phyloP scores from a whole-genome alignment of 2,113 vertebrate species.

The Tupaia chinensis region DNA sequence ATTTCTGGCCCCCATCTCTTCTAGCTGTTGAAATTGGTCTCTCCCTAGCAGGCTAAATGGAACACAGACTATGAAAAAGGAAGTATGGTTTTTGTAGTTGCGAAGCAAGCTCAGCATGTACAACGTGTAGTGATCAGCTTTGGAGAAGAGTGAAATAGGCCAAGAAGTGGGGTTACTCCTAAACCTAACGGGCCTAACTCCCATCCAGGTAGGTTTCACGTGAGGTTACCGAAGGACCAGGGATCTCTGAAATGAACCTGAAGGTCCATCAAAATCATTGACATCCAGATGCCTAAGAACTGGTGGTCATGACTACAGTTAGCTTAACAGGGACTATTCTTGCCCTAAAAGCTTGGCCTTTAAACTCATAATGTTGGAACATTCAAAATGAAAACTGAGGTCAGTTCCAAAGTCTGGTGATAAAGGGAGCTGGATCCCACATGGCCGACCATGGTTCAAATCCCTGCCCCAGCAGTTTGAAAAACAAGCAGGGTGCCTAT shows the following conservation, averaged over 20 bases:
- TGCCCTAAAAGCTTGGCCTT: background rate
- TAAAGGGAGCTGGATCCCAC: no score
- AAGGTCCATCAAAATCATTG: background rate
- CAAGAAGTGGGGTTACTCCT: background rate
- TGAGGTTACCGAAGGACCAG: background rate
- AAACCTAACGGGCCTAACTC: background rate
- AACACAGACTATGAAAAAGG: background rate
- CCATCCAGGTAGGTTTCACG: background rate
- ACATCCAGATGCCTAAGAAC: background rate
- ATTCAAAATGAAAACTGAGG: background rate
- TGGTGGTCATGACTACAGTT: background rate
- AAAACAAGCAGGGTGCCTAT: no score
- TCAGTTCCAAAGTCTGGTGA: no score
- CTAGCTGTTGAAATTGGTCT: background rate
- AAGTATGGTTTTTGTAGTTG: background rate
- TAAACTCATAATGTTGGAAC: background rate
- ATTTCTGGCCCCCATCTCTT: conserved; percentile 19
- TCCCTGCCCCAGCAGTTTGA: no score
- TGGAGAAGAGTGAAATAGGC: background rate
- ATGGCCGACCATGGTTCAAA: no score
- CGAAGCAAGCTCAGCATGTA: background rate
- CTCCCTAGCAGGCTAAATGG: background rate
- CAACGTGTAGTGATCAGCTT: background rate
- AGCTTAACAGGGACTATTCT: background rate
- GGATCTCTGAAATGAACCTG: background rate